These are phyloP conservation scores for Shargacucullia verbasci DNA, from an alignment of 2,888 invertebrate genomes.

Conservation along the genomic window DNA sequence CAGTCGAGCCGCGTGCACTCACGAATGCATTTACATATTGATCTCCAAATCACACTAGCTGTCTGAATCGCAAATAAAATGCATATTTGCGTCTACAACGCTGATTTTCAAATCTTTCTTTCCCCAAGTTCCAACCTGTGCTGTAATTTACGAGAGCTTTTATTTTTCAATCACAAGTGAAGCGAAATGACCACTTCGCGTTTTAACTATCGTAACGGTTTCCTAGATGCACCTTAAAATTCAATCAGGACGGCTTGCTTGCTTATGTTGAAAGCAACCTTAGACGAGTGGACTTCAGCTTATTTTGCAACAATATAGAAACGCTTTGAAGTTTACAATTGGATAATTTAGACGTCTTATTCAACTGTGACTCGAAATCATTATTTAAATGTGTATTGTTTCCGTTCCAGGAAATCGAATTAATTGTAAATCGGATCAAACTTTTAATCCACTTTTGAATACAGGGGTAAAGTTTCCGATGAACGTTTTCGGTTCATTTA, in stretches of 20 bases:
- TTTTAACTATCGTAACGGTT: slow-evolving; percentile 50
- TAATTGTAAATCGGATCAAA: slow-evolving; percentile 38
- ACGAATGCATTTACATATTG: slow-evolving; percentile 85
- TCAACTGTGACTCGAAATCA: slow-evolving; percentile 50
- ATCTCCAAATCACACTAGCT: slow-evolving; percentile 80
- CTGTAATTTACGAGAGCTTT: slow-evolving; percentile 37
- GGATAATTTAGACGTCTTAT: slow-evolving; percentile 52
- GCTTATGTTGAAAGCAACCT: slow-evolving; percentile 33
- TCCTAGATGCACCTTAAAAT: slow-evolving; percentile 48
- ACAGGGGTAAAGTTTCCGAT: slow-evolving; percentile 18
- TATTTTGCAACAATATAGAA: slow-evolving; percentile 40
- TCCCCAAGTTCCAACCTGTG: slow-evolving; percentile 4
- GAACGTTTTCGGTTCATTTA: slow-evolving; percentile 33
- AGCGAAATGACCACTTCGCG: slow-evolving; percentile 54
- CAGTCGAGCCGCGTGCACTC: slow-evolving; percentile 71
- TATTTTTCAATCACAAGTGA: slow-evolving; percentile 46
- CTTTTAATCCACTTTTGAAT: slow-evolving; percentile 40
- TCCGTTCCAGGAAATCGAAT: slow-evolving; percentile 44
- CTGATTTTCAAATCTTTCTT: slow-evolving; percentile 39
- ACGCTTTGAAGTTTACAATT: slow-evolving; percentile 44
- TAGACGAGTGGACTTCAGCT: slow-evolving; percentile 22
- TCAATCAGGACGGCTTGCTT: slow-evolving; percentile 18
- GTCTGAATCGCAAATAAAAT: slow-evolving; percentile 75
- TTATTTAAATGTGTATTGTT: slow-evolving; percentile 53
- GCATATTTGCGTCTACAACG: slow-evolving; percentile 60